phyloP scores from a whole-genome alignment of 1,140 invertebrate genomes.

The Grapholita molesta region DNA sequence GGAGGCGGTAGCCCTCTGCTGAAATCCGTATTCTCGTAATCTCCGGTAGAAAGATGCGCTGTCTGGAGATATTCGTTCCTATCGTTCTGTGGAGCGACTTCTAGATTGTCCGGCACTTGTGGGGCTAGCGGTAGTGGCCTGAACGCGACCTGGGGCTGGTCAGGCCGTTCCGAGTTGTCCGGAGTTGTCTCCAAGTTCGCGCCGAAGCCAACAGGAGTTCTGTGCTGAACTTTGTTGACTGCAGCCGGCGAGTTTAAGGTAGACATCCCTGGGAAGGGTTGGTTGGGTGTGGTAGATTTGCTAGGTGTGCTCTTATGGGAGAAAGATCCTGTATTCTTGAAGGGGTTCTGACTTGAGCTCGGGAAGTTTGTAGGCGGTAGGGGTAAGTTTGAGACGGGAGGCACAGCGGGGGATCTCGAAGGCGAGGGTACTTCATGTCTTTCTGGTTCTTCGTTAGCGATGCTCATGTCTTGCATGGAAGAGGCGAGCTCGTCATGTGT shows the following conservation, averaged over 20 bases:
- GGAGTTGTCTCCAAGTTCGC: slow-evolving; percentile 81
- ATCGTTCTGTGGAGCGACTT: slow-evolving; percentile 82
- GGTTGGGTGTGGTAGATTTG: slow-evolving; percentile 31
- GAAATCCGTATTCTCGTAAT: slow-evolving; percentile 74
- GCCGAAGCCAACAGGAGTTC: slow-evolving; percentile 51
- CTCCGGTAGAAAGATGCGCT: slow-evolving; percentile 81
- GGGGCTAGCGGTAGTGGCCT: slow-evolving; percentile 44
- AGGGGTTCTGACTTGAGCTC: slow-evolving; percentile 55
- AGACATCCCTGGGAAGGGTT: slow-evolving; percentile 39
- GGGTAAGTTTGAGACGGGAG: slow-evolving; percentile 4
- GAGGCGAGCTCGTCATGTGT: slow-evolving; percentile 49
- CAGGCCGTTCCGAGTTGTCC: slow-evolving; percentile 82
- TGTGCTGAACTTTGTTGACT: slow-evolving; percentile 54
- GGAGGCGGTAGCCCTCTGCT: slow-evolving; percentile 79
- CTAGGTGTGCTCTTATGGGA: slow-evolving; percentile 52
- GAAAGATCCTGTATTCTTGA: slow-evolving; percentile 60
- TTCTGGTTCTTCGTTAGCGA: slow-evolving; percentile 44
- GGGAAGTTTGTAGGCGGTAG: slow-evolving; percentile 41
- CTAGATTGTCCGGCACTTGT: slow-evolving; percentile 77
- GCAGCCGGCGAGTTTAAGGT: slow-evolving; percentile 46
- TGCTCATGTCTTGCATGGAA: slow-evolving; percentile 58
- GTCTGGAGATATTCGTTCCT: slow-evolving; percentile 86
- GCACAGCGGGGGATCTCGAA: not conserved
- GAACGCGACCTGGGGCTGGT: slow-evolving; percentile 63
- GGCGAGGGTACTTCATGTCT: not conserved